These are phyloP conservation scores for Sylvia borin DNA, from an alignment of 2,797 vertebrate genomes.

Conservation along the genomic window DNA sequence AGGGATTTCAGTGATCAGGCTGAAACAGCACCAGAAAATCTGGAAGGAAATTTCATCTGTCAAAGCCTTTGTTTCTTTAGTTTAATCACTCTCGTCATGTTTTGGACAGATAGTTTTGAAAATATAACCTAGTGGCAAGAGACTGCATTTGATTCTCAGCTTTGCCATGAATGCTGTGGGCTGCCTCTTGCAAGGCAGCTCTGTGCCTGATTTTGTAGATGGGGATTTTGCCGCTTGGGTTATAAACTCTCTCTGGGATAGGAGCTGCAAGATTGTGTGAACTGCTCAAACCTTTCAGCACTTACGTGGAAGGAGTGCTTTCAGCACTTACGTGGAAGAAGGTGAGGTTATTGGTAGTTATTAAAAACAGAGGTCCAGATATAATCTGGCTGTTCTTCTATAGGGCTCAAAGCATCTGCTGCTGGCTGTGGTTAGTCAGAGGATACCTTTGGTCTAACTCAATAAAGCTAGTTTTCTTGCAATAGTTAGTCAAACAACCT, in stretches of 20 bases:
- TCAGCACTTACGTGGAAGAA: background rate
- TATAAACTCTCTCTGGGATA: background rate
- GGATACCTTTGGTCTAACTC: background rate
- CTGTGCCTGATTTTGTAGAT: background rate
- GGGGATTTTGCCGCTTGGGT: background rate
- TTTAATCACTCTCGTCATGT: background rate
- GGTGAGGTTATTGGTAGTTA: background rate
- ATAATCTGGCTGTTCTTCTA: background rate
- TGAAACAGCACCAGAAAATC: background rate
- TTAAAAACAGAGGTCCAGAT: constrained; percentile 4
- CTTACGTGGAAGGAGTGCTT: background rate
- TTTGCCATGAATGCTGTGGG: background rate
- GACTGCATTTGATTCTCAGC: background rate
- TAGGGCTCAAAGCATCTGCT: background rate
- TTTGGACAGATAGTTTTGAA: background rate
- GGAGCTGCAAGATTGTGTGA: background rate
- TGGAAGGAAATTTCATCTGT: background rate
- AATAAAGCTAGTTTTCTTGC: constrained; percentile 11
- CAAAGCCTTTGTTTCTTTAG: background rate
- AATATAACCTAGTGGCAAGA: background rate
- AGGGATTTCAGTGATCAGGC: background rate
- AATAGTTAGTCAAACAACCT: background rate
- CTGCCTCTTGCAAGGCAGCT: background rate
- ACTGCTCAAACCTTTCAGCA: background rate
- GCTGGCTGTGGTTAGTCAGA: background rate